phyloP scores from a whole-genome alignment of 2,888 invertebrate species.

The Rhagonycha fulva region DNA sequence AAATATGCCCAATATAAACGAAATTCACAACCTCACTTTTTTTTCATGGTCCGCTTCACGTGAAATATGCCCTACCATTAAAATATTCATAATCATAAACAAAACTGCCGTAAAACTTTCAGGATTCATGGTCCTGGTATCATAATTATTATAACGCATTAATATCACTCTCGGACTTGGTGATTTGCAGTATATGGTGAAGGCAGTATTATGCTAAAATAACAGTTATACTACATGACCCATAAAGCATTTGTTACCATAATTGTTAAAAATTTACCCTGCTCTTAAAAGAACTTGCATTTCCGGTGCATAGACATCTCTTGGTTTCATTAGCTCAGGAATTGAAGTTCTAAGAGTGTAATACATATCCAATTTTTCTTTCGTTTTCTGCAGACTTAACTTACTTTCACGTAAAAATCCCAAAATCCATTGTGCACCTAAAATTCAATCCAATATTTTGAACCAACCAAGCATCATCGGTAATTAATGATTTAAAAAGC shows the following conservation, averaged over 20 bases:
- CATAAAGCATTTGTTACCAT: too few species aligned
- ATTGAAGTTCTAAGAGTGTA: conserved; percentile 62
- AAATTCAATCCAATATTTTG: conserved; percentile 28
- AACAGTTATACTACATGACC: too few species aligned
- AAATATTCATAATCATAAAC: not conserved
- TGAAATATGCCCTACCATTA: too few species aligned
- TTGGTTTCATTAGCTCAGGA: conserved; percentile 61
- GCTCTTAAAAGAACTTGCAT: conserved; percentile 44
- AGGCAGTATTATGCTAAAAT: not conserved
- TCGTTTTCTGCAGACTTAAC: conserved; percentile 59
- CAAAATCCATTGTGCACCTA: conserved; percentile 60
- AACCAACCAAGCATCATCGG: too few species aligned
- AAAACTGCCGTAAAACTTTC: not conserved
- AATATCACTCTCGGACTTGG: not conserved
- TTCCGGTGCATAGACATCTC: conserved; percentile 52
- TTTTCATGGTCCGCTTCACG: too few species aligned
- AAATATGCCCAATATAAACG: too few species aligned
- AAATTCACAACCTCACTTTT: too few species aligned
- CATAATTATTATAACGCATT: not conserved
- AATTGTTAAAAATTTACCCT: conserved; percentile 48
- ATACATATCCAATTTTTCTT: conserved; percentile 62
- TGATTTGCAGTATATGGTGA: not conserved
- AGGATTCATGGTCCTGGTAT: not conserved
- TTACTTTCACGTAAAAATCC: conserved; percentile 61
- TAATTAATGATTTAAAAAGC: too few species aligned